Percentiles rank a stretch among this genome's conserved stretches.
These are phyloP conservation scores for Panthera tigris DNA, from an alignment of 2,113 vertebrate genomes.

Conservation along the genomic window DNA sequence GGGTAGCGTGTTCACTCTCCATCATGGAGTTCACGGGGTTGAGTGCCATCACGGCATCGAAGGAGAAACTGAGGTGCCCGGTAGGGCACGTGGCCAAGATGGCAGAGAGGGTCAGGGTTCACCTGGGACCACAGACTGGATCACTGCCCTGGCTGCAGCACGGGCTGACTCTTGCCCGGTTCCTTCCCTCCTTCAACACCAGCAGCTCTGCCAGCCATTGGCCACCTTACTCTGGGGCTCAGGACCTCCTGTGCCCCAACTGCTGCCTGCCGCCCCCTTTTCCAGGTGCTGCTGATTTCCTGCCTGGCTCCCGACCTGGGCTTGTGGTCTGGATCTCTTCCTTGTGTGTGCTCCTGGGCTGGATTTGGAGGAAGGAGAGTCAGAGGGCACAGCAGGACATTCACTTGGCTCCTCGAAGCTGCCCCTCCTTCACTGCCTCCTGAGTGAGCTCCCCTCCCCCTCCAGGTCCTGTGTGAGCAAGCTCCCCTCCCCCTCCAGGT, in stretches of 20 bases:
- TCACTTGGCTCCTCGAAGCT: background rate
- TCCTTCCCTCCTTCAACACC: background rate
- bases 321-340: background rate
- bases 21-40: accelerated
- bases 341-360: background rate
- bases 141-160: accelerated
- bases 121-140: no score
- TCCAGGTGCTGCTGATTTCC: background rate
- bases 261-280: accelerated
- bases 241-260: accelerated
- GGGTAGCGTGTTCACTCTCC: accelerated
- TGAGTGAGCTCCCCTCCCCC: background rate
- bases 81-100: no score
- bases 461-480: no score
- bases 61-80: background rate
- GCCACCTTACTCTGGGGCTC: background rate
- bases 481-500: accelerated
- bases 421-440: accelerated
- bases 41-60: accelerated
- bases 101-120: background rate
- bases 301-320: background rate
- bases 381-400: background rate
- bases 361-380: accelerated
- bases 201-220: background rate
- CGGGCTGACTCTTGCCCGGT: background rate